These are phyloP conservation scores for Lacanobia oleracea DNA, from an alignment of 2,888 invertebrate genomes.

Conservation along the genomic window DNA sequence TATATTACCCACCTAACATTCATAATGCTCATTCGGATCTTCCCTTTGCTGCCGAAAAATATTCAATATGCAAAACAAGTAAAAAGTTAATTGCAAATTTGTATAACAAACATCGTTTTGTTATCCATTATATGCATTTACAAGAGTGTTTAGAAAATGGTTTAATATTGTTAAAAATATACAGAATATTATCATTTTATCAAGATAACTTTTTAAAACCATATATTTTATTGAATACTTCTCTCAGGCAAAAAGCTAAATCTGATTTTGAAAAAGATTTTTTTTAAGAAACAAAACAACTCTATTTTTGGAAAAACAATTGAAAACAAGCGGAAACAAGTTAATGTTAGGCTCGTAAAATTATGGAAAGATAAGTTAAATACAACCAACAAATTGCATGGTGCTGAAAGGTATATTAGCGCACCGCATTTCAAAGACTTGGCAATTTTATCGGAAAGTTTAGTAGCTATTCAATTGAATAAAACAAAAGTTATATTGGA, in stretches of 20 bases:
- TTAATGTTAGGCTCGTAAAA: slow-evolving; percentile 2
- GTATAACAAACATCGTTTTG: neutral
- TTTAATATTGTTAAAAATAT: too few relatives aligned
- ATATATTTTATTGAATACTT: slow-evolving; percentile 4
- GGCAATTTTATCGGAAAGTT: neutral
- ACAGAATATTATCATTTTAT: too few relatives aligned
- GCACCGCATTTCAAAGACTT: slow-evolving; percentile 6
- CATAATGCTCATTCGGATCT: slow-evolving; percentile 14
- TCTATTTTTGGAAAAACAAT: slow-evolving; percentile 1
- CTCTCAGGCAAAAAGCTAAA: neutral
- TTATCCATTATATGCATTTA: slow-evolving; percentile 5
- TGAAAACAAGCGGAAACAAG: slow-evolving; percentile 3
- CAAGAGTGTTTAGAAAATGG: too few relatives aligned
- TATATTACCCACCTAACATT: slow-evolving; percentile 3
- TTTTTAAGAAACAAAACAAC: neutral
- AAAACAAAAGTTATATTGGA: neutral
- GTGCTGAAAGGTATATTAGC: slow-evolving; percentile 1
- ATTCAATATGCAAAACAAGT: slow-evolving; percentile 1
- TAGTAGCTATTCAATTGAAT: neutral
- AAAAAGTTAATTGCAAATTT: slow-evolving; percentile 6
- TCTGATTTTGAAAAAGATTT: slow-evolving; percentile 6
- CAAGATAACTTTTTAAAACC: too few relatives aligned
- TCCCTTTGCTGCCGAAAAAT: slow-evolving; percentile 6
- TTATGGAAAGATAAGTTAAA: slow-evolving; percentile 4
- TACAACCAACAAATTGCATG: neutral